A percentile compares a stretch with the other conserved stretches of the same genome.
phyloP scores from a whole-genome alignment of 2,113 vertebrate genomes.

The Vulpes lagopus region DNA sequence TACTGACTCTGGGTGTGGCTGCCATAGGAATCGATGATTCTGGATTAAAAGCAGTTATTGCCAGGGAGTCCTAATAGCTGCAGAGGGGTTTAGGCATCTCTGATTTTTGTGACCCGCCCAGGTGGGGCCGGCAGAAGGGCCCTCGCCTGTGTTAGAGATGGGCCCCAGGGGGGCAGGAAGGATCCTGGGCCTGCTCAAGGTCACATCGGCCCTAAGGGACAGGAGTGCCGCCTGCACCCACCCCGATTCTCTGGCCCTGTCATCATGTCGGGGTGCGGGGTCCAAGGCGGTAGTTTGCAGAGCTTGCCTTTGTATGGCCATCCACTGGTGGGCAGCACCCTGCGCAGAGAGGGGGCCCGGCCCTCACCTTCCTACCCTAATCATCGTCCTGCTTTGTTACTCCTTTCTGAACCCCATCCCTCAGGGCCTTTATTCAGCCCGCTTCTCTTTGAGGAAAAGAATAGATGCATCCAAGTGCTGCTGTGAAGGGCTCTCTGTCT shows the following conservation, averaged over 20 bases:
- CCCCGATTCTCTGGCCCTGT: neutral
- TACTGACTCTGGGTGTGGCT: conserved; percentile 75
- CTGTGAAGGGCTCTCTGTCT: neutral
- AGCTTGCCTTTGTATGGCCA: conserved; percentile 49
- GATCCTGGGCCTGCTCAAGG: conserved; percentile 70
- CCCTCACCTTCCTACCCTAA: conserved; percentile 63
- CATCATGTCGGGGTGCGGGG: neutral
- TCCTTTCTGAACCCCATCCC: conserved; percentile 57
- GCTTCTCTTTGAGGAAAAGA: conserved; percentile 50
- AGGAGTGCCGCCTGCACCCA: conserved; percentile 7
- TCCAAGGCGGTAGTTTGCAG: neutral
- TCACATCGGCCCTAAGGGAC: conserved; percentile 17
- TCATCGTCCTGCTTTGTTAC: conserved; percentile 82
- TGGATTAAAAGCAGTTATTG: neutral
- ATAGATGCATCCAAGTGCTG: neutral
- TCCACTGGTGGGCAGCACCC: conserved; percentile 74
- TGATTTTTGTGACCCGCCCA: neutral
- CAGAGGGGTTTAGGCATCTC: neutral
- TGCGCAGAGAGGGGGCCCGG: conserved; percentile 83
- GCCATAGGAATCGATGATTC: conserved; percentile 63
- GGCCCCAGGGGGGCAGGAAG: neutral
- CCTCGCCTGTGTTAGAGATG: neutral
- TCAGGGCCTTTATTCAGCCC: conserved; percentile 1
- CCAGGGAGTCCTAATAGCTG: neutral
- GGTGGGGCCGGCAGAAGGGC: neutral